Evolutionary conservation across 2,888 invertebrate genomes (phyloP).

Genomic region (Clunio marinus): DNA sequence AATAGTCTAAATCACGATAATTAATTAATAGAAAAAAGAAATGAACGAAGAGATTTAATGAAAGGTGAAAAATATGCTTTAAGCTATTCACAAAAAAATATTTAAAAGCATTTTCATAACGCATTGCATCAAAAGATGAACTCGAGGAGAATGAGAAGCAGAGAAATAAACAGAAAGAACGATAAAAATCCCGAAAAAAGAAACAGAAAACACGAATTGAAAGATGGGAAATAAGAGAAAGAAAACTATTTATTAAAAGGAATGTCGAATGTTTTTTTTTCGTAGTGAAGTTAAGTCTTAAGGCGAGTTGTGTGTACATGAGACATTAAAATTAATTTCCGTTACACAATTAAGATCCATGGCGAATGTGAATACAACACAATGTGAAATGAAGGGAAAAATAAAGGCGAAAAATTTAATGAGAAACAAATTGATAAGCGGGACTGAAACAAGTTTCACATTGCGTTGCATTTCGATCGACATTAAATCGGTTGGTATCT

Average conservation of each 20-base stretch:
- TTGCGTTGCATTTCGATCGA: background rate
- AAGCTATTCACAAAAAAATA: background rate
- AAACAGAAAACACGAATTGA: background rate
- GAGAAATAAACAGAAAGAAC: conserved; percentile 11
- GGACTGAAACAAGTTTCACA: background rate
- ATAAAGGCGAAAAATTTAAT: background rate
- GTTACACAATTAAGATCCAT: conserved; percentile 26
- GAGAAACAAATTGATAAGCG: conserved; percentile 25
- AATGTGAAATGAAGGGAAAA: background rate
- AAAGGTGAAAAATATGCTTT: conserved; percentile 11
- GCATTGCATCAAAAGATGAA: too few species aligned
- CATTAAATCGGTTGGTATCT: background rate
- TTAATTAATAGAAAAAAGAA: conserved; percentile 33
- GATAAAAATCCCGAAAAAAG: conserved; percentile 26
- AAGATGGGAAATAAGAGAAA: background rate
- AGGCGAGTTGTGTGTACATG: too few species aligned
- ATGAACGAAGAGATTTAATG: conserved; percentile 9
- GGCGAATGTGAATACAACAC: background rate
- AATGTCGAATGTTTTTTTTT: background rate
- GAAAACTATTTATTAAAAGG: background rate
- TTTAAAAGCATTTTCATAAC: conserved; percentile 27
- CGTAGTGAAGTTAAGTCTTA: background rate
- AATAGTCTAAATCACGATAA: conserved; percentile 34
- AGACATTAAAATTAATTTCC: conserved; percentile 26
- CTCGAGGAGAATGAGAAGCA: conserved; percentile 4